Evolutionary conservation across 2,888 invertebrate genomes (phyloP).

Genomic region (Cheiracanthium punctorium): DNA sequence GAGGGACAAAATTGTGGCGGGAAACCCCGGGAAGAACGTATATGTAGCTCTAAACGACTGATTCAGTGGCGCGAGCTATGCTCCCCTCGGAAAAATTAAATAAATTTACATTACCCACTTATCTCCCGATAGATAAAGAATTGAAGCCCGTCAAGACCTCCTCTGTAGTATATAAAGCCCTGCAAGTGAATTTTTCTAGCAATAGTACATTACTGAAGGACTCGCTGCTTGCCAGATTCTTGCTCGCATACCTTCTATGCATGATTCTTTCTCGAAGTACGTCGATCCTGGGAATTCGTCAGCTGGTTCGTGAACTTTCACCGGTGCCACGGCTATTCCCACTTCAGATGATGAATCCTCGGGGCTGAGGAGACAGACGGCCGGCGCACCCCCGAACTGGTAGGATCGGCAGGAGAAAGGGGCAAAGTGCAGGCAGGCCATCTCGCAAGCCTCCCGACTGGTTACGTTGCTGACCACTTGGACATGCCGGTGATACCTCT

Average conservation of each 20-base stretch:
- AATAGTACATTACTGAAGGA: no score
- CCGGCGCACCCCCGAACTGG: slow-evolving; percentile 28
- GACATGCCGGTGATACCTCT: slow-evolving; percentile 40
- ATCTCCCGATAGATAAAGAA: no score
- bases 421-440: slow-evolving; percentile 40
- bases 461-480: slow-evolving; percentile 41
- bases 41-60: no score
- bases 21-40: no score
- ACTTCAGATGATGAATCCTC: slow-evolving; percentile 48
- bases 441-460: slow-evolving; percentile 40
- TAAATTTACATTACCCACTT: no score
- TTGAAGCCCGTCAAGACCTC: no score
- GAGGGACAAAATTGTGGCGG: no score
- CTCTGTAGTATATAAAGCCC: no score
- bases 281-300: not conserved
- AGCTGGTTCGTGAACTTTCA: not conserved
- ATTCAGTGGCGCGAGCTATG: no score
- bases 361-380: slow-evolving; percentile 53
- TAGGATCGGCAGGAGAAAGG: slow-evolving; percentile 65
- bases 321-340: not conserved
- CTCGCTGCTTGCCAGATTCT: no score
- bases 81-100: no score
- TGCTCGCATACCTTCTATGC: slow-evolving; percentile 68
- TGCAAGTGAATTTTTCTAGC: no score
- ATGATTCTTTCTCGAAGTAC: slow-evolving; percentile 61